Conservation (phyloP, 1,140 invertebrate species). For the Neodiprion lecontei region DNA sequence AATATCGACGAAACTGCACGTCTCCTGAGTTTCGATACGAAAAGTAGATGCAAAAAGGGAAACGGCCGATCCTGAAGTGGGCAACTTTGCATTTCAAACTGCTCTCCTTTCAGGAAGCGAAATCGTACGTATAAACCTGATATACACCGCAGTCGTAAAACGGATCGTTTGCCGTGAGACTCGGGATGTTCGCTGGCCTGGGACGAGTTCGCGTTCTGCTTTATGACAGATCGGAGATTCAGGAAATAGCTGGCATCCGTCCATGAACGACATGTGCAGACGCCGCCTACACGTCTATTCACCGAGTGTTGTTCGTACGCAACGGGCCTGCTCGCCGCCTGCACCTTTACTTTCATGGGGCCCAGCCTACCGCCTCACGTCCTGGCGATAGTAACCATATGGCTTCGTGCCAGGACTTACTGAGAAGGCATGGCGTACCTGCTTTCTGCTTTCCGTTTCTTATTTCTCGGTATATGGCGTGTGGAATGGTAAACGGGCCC, state of each 20-base stretch:
- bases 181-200: too few species aligned
- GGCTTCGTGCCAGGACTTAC: not conserved
- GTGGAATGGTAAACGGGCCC: not conserved
- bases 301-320: not conserved
- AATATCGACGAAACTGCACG: too few species aligned
- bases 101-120: too few species aligned
- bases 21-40: not conserved
- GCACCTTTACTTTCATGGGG: conserved; percentile 4
- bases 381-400: conserved; percentile 1
- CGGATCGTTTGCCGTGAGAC: not conserved
- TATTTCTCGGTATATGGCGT: not conserved
- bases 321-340: not conserved
- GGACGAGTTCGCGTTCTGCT: not conserved
- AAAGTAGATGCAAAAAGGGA: not conserved
- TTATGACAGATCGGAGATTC: not conserved
- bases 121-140: not conserved
- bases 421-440: not conserved
- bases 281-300: not conserved
- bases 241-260: conserved; percentile 2
- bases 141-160: not conserved
- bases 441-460: not conserved
- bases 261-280: not conserved
- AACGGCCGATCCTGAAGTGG: not conserved
- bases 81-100: too few species aligned
- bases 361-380: not conserved